Conservation (phyloP, 2,888 invertebrate genomes). For the Norana najaformis region DNA sequence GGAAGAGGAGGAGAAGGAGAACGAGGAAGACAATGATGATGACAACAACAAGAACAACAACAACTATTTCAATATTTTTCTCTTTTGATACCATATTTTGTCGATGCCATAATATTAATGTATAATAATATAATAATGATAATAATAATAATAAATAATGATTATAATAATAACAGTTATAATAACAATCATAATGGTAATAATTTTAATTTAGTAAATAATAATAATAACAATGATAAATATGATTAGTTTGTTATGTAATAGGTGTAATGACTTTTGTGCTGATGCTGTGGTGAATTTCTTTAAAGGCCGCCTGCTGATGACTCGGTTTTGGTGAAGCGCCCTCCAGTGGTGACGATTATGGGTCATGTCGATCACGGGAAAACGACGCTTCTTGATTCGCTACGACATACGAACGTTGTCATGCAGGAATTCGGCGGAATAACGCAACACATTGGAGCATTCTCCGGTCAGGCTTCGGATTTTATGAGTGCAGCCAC, state of each 20-base stretch:
- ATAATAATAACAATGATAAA: neutral
- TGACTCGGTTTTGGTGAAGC: conserved; percentile 70
- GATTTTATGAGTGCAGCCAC: no score
- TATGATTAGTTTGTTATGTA: neutral
- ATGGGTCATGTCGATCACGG: conserved; percentile 99
- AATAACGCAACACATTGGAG: conserved; percentile 98
- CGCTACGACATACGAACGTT: conserved; percentile 80
- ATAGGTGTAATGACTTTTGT: neutral
- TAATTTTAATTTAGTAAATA: neutral
- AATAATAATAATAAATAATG: neutral
- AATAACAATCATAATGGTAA: neutral
- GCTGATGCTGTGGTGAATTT: conserved; percentile 27
- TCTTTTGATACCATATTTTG: no score
- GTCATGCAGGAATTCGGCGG: conserved; percentile 94
- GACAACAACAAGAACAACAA: no score
- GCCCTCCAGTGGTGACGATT: conserved; percentile 93
- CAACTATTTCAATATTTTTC: no score
- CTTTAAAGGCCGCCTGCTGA: conserved; percentile 50
- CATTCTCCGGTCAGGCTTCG: conserved; percentile 72
- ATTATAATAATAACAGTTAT: neutral
- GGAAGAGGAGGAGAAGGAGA: no score
- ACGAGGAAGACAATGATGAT: no score
- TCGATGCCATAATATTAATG: no score
- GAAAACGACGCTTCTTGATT: conserved; percentile 92
- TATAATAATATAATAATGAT: no score